Evolutionary conservation across 2,113 vertebrate species (phyloP).

Genomic region (Larimichthys polyactis): DNA sequence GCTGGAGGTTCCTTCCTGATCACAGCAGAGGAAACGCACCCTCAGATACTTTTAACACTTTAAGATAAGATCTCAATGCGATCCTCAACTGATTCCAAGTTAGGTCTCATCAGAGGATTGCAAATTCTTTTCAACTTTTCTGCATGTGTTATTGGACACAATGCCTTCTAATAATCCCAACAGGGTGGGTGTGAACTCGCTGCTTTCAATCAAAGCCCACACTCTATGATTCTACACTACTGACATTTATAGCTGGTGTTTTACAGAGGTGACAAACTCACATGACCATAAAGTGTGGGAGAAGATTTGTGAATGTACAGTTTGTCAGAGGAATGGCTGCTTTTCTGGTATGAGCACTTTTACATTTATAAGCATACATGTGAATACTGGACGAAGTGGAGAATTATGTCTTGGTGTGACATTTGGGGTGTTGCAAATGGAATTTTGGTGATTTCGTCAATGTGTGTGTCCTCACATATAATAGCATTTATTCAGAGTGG

Average conservation of each 20-base stretch:
- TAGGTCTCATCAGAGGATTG: not conserved
- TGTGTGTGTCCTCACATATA: not conserved
- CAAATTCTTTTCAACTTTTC: not conserved
- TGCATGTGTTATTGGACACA: not conserved
- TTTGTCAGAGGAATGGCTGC: conserved; percentile 2
- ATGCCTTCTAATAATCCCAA: not conserved
- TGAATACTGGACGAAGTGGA: not conserved
- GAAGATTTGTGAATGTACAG: not conserved
- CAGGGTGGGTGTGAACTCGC: not conserved
- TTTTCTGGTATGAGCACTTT: not conserved
- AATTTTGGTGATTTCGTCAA: not conserved
- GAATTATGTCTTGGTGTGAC: not conserved
- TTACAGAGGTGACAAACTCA: not conserved
- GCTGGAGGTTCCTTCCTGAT: not conserved
- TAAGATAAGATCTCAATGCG: not conserved
- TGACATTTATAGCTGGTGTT: not conserved
- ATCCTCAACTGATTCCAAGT: not conserved
- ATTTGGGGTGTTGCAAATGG: not conserved
- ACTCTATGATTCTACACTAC: not conserved
- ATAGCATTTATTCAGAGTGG: conserved; percentile 28
- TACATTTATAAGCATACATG: not conserved
- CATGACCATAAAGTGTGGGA: not conserved
- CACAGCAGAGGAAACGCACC: not conserved
- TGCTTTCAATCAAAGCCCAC: not conserved
- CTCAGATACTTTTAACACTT: not conserved